Conservation (phyloP, 2,888 invertebrate species). For the Lasius fuliginosus region DNA sequence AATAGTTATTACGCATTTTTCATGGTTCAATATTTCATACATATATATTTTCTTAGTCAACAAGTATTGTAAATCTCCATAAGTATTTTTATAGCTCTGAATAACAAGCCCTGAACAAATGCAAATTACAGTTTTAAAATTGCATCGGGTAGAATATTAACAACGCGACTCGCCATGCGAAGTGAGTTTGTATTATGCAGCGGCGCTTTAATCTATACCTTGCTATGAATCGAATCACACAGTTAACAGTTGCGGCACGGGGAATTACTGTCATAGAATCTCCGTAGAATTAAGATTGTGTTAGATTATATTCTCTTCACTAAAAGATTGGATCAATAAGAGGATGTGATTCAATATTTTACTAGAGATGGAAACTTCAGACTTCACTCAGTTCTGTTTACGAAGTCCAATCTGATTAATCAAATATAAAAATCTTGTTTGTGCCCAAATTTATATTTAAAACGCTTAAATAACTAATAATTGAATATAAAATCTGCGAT, state of each 20-base stretch:
- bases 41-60: background rate
- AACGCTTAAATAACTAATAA: background rate
- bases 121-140: conserved; percentile 10
- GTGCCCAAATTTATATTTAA: background rate
- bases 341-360: background rate
- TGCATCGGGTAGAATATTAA: conserved; percentile 9
- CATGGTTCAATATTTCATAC: background rate
- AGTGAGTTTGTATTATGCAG: conserved; percentile 9
- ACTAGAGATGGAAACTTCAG: background rate
- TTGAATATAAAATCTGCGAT: background rate
- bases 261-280: conserved; percentile 37
- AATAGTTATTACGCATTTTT: background rate
- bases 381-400: background rate
- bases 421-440: conserved; percentile 20
- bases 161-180: background rate
- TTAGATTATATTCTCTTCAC: conserved; percentile 5
- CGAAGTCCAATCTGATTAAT: background rate
- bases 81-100: background rate
- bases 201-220: conserved; percentile 26
- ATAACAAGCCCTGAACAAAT: background rate
- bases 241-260: conserved; percentile 32
- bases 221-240: conserved; percentile 8
- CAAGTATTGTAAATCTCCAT: background rate
- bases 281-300: conserved; percentile 40
- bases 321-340: background rate